These are phyloP conservation scores for Sebastes aleutianus DNA, from an alignment of 2,797 vertebrate species.

Conservation along the genomic window DNA sequence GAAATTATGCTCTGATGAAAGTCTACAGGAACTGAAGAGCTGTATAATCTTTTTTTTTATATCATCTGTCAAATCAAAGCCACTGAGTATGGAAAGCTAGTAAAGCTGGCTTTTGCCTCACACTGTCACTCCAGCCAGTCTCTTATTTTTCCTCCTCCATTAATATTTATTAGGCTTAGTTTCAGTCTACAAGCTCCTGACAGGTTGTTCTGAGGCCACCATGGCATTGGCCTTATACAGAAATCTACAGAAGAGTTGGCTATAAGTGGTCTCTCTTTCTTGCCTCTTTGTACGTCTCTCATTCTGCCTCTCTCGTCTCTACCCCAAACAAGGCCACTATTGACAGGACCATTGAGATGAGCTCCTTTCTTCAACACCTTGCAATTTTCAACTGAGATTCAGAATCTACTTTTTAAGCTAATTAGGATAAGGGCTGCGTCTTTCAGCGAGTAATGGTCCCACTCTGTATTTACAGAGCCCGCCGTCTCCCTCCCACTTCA, in stretches of 20 bases:
- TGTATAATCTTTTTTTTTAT: neutral
- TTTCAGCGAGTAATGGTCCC: slow-evolving; percentile 26
- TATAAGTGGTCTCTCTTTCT: slow-evolving; percentile 69
- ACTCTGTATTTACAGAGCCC: slow-evolving; percentile 10
- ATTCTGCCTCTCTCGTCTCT: slow-evolving; percentile 44
- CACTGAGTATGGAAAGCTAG: neutral
- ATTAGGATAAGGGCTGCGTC: slow-evolving; percentile 65
- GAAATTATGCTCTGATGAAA: neutral
- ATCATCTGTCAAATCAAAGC: neutral
- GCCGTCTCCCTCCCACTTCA: slow-evolving; percentile 22
- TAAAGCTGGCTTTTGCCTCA: slow-evolving; percentile 3
- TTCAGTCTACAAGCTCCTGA: slow-evolving; percentile 64
- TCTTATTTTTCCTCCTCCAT: slow-evolving; percentile 39
- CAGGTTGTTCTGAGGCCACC: slow-evolving; percentile 70
- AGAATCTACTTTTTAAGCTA: slow-evolving; percentile 70
- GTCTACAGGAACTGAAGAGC: neutral
- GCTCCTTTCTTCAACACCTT: slow-evolving; percentile 60
- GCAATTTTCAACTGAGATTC: slow-evolving; percentile 60
- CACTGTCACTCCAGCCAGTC: neutral
- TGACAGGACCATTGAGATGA: slow-evolving; percentile 73
- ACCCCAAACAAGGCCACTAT: slow-evolving; percentile 69
- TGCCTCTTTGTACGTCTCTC: slow-evolving; percentile 29
- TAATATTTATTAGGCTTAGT: slow-evolving; percentile 75
- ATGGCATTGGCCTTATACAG: slow-evolving; percentile 61
- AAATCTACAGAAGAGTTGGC: slow-evolving; percentile 65